Evolutionary conservation across 2,797 vertebrate species (phyloP).

Genomic region (Cryptoblepharus egeriae): DNA sequence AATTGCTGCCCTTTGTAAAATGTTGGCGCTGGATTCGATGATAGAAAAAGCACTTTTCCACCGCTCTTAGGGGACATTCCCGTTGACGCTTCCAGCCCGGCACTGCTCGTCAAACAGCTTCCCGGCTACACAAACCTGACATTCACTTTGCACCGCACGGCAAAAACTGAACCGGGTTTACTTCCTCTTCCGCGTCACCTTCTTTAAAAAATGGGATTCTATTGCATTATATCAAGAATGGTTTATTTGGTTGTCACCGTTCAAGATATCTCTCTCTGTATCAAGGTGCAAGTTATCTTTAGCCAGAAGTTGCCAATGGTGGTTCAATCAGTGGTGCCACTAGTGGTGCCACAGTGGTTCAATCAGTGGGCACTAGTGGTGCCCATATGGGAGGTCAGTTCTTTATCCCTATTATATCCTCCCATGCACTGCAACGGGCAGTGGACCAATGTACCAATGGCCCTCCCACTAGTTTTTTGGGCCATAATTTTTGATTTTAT

Average conservation of each 20-base stretch:
- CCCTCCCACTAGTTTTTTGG: no score
- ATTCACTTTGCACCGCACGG: background rate
- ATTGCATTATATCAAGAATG: constrained; percentile 9
- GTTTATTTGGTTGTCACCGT: background rate
- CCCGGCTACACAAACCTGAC: fast-evolving
- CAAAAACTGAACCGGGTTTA: background rate
- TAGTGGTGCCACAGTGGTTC: no score
- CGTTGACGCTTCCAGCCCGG: background rate
- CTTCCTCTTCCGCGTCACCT: background rate
- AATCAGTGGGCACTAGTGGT: no score
- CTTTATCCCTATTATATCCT: no score
- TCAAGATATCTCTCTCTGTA: background rate
- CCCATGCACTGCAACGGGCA: no score
- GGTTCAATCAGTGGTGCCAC: no score
- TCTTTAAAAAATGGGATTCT: constrained; percentile 9
- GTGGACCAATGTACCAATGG: no score
- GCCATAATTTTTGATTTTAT: no score
- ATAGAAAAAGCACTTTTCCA: background rate
- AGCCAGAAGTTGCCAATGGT: background rate
- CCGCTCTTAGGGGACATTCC: fast-evolving
- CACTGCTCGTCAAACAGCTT: background rate
- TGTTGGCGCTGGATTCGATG: constrained; percentile 30
- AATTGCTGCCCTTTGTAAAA: constrained; percentile 53
- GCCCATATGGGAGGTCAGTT: no score
- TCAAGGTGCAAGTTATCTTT: background rate